A percentile compares a stretch with the other conserved stretches of the same genome.
These are phyloP conservation scores for Scaptomyza cyrtandrae DNA, from an alignment of 2,888 invertebrate genomes.

Conservation along the genomic window DNA sequence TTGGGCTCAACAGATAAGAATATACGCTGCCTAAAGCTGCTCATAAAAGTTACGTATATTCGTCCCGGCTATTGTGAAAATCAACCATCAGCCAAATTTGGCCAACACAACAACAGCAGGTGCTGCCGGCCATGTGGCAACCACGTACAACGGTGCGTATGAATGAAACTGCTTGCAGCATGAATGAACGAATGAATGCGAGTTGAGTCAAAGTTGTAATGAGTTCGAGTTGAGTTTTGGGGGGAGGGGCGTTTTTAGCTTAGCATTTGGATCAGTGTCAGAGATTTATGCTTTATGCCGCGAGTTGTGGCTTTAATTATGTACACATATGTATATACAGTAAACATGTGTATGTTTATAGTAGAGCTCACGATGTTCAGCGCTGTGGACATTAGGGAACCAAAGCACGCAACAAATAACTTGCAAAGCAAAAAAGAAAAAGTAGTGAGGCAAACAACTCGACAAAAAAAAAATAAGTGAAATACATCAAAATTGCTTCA, in stretches of 20 bases:
- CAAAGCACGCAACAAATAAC: constrained; percentile 57
- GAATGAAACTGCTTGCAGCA: constrained; percentile 64
- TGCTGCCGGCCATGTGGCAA: constrained; percentile 55
- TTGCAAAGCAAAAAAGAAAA: constrained; percentile 6
- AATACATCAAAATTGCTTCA: constrained; percentile 64
- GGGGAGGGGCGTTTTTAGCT: not conserved
- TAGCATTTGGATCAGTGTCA: constrained; percentile 26
- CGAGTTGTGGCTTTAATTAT: constrained; percentile 72
- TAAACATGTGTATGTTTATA: not conserved
- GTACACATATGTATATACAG: constrained; percentile 8
- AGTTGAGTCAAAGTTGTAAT: constrained; percentile 30
- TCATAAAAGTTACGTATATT: constrained; percentile 69
- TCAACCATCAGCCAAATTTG: constrained; percentile 15
- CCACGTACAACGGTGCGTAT: constrained; percentile 68
- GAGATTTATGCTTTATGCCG: constrained; percentile 77
- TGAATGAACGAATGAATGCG: constrained; percentile 58
- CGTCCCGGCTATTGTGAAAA: constrained; percentile 10
- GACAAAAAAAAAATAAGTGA: constrained; percentile 7
- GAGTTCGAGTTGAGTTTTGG: constrained; percentile 11
- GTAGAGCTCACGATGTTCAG: constrained; percentile 9
- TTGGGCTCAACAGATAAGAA: constrained; percentile 36
- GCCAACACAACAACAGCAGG: not conserved
- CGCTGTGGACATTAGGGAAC: constrained; percentile 51
- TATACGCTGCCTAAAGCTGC: constrained; percentile 26
- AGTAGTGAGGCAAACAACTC: constrained; percentile 18